Percentiles rank a stretch among this genome's conserved stretches.
Conservation (phyloP, 2,797 vertebrate genomes). For the Hydrocynus forskahlii region DNA sequence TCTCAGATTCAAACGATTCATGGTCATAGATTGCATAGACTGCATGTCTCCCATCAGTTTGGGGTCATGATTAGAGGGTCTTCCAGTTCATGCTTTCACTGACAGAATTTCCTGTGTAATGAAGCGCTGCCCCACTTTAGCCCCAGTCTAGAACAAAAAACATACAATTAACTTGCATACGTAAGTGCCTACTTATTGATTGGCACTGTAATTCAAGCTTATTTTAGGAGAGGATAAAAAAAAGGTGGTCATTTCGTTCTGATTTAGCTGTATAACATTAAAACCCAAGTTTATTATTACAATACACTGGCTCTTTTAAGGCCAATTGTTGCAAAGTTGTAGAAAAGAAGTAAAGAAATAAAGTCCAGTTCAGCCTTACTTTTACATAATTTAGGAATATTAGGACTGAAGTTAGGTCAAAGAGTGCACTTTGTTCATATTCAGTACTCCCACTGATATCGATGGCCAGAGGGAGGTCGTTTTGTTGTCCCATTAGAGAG, state of each 20-base stretch:
- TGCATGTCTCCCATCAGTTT: too few relatives aligned
- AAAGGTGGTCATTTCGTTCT: background rate
- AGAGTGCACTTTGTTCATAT: conserved; percentile 30
- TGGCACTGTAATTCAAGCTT: conserved; percentile 34
- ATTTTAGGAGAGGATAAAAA: conserved; percentile 26
- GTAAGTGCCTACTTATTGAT: conserved; percentile 31
- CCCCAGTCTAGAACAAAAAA: conserved; percentile 21
- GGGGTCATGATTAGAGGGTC: background rate
- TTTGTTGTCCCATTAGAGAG: conserved; percentile 53
- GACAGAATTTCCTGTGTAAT: conserved; percentile 35
- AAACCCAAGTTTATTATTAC: background rate
- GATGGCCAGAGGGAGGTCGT: conserved; percentile 42
- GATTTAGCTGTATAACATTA: background rate
- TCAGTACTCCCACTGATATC: conserved; percentile 44
- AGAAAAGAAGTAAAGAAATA: too few relatives aligned
- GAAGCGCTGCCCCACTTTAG: background rate
- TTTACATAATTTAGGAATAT: too few relatives aligned
- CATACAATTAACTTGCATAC: conserved; percentile 39
- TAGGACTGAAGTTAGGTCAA: background rate
- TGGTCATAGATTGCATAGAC: background rate
- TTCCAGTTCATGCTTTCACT: background rate
- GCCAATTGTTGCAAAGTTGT: too few relatives aligned
- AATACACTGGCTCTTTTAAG: too few relatives aligned
- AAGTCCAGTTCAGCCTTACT: too few relatives aligned
- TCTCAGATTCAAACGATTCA: background rate